Conservation (phyloP, 2,888 invertebrate species). For the Blera fallax region DNA sequence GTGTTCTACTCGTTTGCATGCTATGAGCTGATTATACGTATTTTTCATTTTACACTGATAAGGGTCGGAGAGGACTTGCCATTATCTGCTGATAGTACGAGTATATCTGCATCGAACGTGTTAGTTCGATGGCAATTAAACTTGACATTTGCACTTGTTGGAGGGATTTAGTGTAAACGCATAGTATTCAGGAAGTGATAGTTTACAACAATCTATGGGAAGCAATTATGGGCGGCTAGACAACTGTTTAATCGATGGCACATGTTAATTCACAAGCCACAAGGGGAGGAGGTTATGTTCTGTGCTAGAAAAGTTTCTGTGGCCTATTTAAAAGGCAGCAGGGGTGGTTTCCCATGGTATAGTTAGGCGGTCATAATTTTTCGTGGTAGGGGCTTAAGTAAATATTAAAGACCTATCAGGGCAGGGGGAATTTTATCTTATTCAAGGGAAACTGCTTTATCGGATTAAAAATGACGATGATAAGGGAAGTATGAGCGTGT, state of each 20-base stretch:
- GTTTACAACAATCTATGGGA: background rate
- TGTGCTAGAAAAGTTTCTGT: too few relatives aligned
- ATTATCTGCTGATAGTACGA: slow-evolving; percentile 8
- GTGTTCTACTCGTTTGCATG: slow-evolving; percentile 3
- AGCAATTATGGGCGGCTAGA: background rate
- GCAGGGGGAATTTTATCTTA: background rate
- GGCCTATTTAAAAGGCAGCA: background rate
- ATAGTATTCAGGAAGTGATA: background rate
- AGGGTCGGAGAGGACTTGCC: slow-evolving; percentile 1
- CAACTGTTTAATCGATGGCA: background rate
- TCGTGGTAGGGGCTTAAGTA: too few relatives aligned
- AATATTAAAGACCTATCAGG: too few relatives aligned
- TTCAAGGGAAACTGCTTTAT: background rate
- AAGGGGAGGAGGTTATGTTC: background rate
- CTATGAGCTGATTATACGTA: background rate
- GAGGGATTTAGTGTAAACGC: background rate
- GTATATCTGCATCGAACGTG: background rate
- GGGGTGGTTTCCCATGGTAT: background rate
- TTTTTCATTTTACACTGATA: slow-evolving; percentile 13
- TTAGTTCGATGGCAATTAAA: background rate
- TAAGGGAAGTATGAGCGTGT: background rate
- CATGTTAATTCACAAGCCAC: background rate
- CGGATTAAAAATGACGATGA: background rate
- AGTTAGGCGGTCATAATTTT: too few relatives aligned
- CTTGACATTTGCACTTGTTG: slow-evolving; percentile 33